phyloP scores from a whole-genome alignment of 2,888 invertebrate genomes.

The Chrysolina haemoptera region DNA sequence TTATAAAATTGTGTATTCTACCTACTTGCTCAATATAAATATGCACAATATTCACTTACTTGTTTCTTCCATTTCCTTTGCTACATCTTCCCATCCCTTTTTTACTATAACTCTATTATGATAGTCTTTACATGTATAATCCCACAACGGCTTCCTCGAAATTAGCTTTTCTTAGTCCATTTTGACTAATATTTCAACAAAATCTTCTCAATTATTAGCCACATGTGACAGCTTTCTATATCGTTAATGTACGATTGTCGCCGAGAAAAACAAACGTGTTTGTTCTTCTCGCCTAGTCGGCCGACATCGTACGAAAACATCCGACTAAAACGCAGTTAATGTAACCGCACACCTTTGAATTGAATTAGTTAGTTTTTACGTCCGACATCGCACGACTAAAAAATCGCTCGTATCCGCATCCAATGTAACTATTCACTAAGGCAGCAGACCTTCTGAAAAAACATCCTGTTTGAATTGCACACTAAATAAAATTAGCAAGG shows the following conservation, averaged over 20 bases:
- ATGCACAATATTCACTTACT: slow-evolving; percentile 16
- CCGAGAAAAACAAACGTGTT: no score
- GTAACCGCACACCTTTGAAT: neutral
- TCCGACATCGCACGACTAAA: neutral
- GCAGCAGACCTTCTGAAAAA: no score
- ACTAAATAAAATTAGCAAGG: no score
- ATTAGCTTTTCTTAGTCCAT: neutral
- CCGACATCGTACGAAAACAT: neutral
- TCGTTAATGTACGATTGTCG: neutral
- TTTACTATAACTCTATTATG: slow-evolving; percentile 13
- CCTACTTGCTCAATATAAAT: slow-evolving; percentile 9
- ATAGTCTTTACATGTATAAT: slow-evolving; percentile 11
- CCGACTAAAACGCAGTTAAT: neutral
- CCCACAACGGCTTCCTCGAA: neutral
- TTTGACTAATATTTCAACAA: neutral
- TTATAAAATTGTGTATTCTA: slow-evolving; percentile 15
- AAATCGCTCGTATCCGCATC: no score
- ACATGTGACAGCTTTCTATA: neutral
- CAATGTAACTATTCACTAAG: no score
- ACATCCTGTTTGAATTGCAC: no score
- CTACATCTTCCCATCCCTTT: no score
- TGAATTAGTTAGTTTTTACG: neutral
- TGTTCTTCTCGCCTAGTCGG: neutral
- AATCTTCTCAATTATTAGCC: neutral
- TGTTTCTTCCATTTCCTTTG: slow-evolving; percentile 22